Conservation (phyloP, 2,888 invertebrate species). For the Coecobrya sp. region DNA sequence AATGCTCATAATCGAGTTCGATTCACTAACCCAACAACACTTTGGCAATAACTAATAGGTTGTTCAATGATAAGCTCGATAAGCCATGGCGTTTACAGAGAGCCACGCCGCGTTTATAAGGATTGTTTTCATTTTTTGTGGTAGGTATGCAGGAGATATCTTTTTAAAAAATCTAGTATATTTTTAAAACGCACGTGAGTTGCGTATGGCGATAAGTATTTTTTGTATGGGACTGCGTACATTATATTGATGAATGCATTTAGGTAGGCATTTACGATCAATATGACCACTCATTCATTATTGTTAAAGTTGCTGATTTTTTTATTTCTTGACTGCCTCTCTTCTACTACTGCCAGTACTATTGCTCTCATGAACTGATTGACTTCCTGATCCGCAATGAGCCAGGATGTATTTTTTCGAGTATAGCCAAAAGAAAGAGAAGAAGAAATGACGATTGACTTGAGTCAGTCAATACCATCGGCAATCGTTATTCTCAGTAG, state of each 20-base stretch:
- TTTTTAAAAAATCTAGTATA: conserved; percentile 9
- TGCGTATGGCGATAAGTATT: neutral
- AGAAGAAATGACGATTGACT: conserved; percentile 4
- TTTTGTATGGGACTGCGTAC: neutral
- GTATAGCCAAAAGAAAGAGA: conserved; percentile 20
- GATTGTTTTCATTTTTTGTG: neutral
- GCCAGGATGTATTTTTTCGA: conserved; percentile 3
- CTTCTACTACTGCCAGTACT: too few relatives aligned
- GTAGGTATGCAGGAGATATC: conserved; percentile 7
- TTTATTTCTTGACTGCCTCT: conserved; percentile 8
- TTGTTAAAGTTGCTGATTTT: conserved; percentile 21
- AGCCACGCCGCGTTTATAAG: neutral
- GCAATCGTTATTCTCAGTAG: neutral
- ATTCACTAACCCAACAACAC: neutral
- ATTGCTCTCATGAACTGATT: conserved; percentile 59
- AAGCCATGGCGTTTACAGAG: neutral
- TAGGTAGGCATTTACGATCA: neutral
- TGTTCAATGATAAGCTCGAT: neutral
- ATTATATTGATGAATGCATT: neutral
- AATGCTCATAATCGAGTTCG: neutral
- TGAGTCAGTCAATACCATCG: conserved; percentile 15
- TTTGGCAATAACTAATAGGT: neutral
- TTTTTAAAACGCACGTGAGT: conserved; percentile 49
- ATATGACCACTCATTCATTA: conserved; percentile 40
- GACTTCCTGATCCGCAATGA: conserved; percentile 75